Conservation (phyloP, 2,888 invertebrate genomes). For the Chrysina gloriosa region DNA sequence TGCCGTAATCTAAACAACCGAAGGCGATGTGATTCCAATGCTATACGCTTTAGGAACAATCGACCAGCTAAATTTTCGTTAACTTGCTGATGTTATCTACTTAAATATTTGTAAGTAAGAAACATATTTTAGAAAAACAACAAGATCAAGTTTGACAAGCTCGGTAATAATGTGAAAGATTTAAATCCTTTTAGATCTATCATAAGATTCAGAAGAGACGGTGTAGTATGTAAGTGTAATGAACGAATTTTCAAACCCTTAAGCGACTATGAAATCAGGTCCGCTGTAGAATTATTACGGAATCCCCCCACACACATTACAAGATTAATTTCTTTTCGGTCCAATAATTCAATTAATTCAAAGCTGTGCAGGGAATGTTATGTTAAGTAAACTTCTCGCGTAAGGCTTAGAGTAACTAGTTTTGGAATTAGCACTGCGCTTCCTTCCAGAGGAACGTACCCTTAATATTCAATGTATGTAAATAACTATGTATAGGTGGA, state of each 20-base stretch:
- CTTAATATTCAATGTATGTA: constrained; percentile 24
- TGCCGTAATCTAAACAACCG: constrained; percentile 61
- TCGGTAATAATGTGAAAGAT: too few relatives aligned
- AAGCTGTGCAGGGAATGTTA: constrained; percentile 62
- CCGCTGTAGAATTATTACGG: constrained; percentile 55
- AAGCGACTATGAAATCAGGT: constrained; percentile 40
- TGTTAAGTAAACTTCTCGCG: constrained; percentile 63
- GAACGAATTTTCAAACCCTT: background rate
- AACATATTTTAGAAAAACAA: background rate
- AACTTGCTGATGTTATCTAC: too few relatives aligned
- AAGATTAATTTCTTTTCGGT: constrained; percentile 68
- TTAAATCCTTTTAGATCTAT: background rate
- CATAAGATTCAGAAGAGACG: background rate
- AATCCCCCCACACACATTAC: constrained; percentile 62
- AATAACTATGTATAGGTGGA: background rate
- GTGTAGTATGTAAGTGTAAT: background rate
- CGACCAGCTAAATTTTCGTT: constrained; percentile 39
- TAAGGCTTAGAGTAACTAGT: constrained; percentile 61
- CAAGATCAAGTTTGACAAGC: too few relatives aligned
- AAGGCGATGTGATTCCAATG: constrained; percentile 59
- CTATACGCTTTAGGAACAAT: constrained; percentile 50
- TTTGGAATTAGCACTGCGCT: constrained; percentile 58
- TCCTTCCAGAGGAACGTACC: constrained; percentile 36
- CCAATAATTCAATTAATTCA: constrained; percentile 67
- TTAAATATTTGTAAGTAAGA: background rate